phyloP scores from a whole-genome alignment of 23 tunicate genomes.

The Oikopleura dioica region DNA sequence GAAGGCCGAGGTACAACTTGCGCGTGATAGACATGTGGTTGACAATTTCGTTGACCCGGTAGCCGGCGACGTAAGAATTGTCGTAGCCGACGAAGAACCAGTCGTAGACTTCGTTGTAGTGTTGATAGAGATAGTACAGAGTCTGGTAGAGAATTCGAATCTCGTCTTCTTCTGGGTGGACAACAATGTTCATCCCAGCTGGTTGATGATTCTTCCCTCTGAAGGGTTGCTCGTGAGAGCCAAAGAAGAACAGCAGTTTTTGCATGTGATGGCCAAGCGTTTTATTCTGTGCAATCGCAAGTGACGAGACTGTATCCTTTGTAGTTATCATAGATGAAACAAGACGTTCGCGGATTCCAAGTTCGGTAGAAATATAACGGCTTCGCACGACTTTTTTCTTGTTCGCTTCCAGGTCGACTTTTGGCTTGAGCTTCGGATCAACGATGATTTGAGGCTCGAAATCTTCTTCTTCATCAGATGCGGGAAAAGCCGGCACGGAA shows the following conservation, averaged over 20 bases:
- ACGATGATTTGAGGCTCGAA: slow-evolving; percentile 83
- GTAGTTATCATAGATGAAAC: slow-evolving; percentile 29
- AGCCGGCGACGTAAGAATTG: slow-evolving; percentile 33
- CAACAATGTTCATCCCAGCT: slow-evolving; percentile 21
- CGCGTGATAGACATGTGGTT: slow-evolving; percentile 80
- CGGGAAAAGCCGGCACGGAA: slow-evolving; percentile 39
- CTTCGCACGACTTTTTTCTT: slow-evolving; percentile 58
- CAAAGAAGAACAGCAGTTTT: slow-evolving; percentile 46
- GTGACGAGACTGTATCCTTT: background rate
- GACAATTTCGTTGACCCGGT: slow-evolving; percentile 40
- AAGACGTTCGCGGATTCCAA: slow-evolving; percentile 66
- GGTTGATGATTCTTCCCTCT: slow-evolving; percentile 17
- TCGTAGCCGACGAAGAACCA: slow-evolving; percentile 70
- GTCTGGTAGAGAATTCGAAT: slow-evolving; percentile 23
- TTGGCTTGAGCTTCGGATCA: slow-evolving; percentile 70
- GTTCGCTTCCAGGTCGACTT: slow-evolving; percentile 31
- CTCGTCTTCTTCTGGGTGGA: slow-evolving; percentile 24
- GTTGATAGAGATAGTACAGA: slow-evolving; percentile 22
- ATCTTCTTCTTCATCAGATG: slow-evolving; percentile 59
- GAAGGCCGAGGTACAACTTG: slow-evolving; percentile 61
- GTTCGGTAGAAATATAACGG: slow-evolving; percentile 57
- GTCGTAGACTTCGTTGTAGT: slow-evolving; percentile 55
- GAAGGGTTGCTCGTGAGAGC: slow-evolving; percentile 5
- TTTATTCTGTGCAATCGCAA: slow-evolving; percentile 55
- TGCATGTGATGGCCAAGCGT: slow-evolving; percentile 64